These are phyloP conservation scores for Anadara kagoshimensis DNA, from an alignment of 1,140 invertebrate species.

Conservation along the genomic window DNA sequence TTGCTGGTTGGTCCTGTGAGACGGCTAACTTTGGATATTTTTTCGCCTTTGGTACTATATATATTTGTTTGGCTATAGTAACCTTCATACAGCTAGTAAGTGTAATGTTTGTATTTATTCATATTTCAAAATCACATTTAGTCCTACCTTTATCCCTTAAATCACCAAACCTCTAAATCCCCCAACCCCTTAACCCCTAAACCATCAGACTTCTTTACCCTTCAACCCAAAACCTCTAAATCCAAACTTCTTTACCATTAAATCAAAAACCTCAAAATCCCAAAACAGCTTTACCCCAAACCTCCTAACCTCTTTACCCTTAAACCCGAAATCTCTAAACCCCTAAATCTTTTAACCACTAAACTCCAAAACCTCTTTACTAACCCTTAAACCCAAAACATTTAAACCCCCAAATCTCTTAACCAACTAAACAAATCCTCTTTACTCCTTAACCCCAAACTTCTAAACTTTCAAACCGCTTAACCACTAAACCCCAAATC, in stretches of 20 bases:
- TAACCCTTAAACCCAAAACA: too few species aligned
- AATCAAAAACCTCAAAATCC: neutral
- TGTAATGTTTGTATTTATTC: constrained; percentile 74
- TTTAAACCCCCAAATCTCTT: too few species aligned
- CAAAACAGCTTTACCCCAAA: too few species aligned
- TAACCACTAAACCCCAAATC: too few species aligned
- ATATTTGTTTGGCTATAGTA: constrained; percentile 88
- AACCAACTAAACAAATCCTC: too few species aligned
- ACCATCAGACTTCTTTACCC: neutral
- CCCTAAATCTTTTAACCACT: too few species aligned
- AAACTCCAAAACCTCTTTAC: too few species aligned
- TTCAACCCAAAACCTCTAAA: too few species aligned
- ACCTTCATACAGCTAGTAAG: constrained; percentile 89
- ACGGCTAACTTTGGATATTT: constrained; percentile 81
- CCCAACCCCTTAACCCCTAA: neutral
- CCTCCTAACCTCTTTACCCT: too few species aligned
- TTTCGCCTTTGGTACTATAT: constrained; percentile 85
- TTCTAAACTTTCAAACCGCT: too few species aligned
- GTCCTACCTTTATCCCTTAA: neutral
- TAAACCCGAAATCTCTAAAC: too few species aligned
- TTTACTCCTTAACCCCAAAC: too few species aligned
- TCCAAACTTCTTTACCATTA: neutral
- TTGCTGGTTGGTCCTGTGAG: constrained; percentile 80
- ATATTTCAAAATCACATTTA: neutral
- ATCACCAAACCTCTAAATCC: neutral